Percentiles rank a stretch among this genome's conserved stretches.
These are phyloP conservation scores for Macaca nemestrina DNA, from an alignment of 2,113 vertebrate genomes.

Conservation along the genomic window DNA sequence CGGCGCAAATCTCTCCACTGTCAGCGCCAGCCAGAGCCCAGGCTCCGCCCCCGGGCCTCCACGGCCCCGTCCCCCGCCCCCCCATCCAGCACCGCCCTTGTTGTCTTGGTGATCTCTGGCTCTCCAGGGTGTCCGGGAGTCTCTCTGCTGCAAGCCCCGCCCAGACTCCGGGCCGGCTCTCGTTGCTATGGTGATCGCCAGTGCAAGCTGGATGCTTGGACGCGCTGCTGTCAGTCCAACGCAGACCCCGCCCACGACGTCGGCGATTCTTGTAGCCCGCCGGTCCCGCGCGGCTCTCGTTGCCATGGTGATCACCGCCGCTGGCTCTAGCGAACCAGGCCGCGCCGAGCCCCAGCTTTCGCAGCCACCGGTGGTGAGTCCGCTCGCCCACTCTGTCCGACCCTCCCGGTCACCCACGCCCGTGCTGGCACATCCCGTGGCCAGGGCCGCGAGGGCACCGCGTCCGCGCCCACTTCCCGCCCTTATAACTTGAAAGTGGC, in stretches of 20 bases:
- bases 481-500: not conserved
- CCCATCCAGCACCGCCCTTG: not conserved
- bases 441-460: not conserved
- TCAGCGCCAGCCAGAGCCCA: not conserved
- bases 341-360: rapidly evolving
- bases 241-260: not conserved
- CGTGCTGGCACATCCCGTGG: not conserved
- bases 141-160: not conserved
- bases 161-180: not conserved
- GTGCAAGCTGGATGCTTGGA: rapidly evolving
- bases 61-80: not conserved
- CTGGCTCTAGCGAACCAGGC: rapidly evolving
- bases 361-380: constrained; percentile 37
- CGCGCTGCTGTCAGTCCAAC: not conserved
- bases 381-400: not conserved
- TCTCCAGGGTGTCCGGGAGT: not conserved
- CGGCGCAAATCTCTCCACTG: rapidly evolving
- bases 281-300: not conserved
- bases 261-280: not conserved
- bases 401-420: not conserved
- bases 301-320: constrained; percentile 40
- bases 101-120: not conserved
- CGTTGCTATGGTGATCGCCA: constrained; percentile 50
- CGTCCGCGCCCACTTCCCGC: not conserved
- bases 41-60: not conserved